phyloP scores from a whole-genome alignment of 2,888 invertebrate genomes.

The Tenthredo mesomela region DNA sequence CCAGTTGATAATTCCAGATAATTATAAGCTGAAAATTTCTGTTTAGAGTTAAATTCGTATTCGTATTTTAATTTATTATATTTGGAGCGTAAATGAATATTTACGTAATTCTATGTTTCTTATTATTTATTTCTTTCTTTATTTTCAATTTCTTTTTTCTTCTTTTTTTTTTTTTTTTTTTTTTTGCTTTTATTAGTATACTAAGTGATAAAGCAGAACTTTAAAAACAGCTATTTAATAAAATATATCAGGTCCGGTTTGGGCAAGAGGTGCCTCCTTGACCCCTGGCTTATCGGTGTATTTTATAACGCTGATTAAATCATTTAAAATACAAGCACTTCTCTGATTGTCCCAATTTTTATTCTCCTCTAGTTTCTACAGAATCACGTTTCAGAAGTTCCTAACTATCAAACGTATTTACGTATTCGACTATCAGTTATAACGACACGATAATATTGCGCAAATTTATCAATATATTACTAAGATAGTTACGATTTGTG shows the following conservation, averaged over 20 bases:
- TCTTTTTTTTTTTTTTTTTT: too few species aligned
- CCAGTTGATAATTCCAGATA: slow-evolving; percentile 29
- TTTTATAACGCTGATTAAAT: slow-evolving; percentile 42
- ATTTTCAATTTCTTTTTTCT: too few species aligned
- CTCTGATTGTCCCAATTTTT: neutral
- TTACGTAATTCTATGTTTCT: neutral
- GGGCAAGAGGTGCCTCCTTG: slow-evolving; percentile 45
- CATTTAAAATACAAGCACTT: slow-evolving; percentile 23
- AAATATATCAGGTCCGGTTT: slow-evolving; percentile 10
- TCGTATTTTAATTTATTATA: neutral
- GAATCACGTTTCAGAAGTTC: neutral
- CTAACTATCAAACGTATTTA: neutral
- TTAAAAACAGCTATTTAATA: neutral
- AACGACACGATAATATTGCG: neutral
- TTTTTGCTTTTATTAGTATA: neutral
- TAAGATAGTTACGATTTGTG: neutral
- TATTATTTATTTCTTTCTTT: neutral
- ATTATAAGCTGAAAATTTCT: neutral
- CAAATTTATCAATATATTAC: neutral
- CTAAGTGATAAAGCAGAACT: neutral
- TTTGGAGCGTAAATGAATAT: neutral
- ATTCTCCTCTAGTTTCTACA: neutral
- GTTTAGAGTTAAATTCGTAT: neutral
- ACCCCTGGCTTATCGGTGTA: slow-evolving; percentile 35
- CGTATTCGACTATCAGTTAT: neutral